phyloP scores from a whole-genome alignment of 1,140 invertebrate genomes.

The Lycorma delicatula region DNA sequence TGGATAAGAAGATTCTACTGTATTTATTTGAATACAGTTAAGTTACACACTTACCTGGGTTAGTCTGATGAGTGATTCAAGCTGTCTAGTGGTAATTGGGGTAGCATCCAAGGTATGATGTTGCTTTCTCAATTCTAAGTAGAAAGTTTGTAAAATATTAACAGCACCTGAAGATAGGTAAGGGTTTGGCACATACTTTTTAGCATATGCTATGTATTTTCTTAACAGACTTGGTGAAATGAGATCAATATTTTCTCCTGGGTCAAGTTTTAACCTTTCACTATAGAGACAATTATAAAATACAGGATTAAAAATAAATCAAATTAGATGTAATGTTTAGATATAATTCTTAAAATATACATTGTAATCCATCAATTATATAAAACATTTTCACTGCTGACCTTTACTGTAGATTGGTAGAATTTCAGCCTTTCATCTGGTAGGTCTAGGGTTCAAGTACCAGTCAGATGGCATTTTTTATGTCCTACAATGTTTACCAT shows the following conservation, averaged over 20 bases:
- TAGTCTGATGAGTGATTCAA: constrained; percentile 81
- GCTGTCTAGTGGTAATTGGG: constrained; percentile 73
- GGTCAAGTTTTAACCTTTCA: constrained; percentile 51
- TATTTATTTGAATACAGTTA: too few species aligned
- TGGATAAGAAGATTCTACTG: too few species aligned
- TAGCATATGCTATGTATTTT: constrained; percentile 87
- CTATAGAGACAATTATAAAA: constrained; percentile 36
- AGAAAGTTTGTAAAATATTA: constrained; percentile 66
- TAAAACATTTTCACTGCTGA: too few species aligned
- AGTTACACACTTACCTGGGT: constrained; percentile 64
- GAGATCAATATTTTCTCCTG: constrained; percentile 53
- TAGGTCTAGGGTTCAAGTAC: too few species aligned
- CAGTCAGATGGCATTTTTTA: too few species aligned
- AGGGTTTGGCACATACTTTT: constrained; percentile 73
- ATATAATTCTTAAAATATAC: too few species aligned
- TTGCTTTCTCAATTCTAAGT: constrained; percentile 63
- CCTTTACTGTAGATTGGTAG: too few species aligned
- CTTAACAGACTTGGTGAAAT: constrained; percentile 67
- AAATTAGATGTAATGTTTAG: too few species aligned
- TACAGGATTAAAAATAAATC: too few species aligned
- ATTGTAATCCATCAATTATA: too few species aligned
- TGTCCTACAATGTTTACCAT: too few species aligned
- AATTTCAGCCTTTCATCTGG: too few species aligned
- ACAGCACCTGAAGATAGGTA: constrained; percentile 61
- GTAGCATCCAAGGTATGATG: constrained; percentile 51